Base-by-base conservation (phyloP, 2,113 vertebrate genomes). In the Setophaga kirtlandii region DNA sequence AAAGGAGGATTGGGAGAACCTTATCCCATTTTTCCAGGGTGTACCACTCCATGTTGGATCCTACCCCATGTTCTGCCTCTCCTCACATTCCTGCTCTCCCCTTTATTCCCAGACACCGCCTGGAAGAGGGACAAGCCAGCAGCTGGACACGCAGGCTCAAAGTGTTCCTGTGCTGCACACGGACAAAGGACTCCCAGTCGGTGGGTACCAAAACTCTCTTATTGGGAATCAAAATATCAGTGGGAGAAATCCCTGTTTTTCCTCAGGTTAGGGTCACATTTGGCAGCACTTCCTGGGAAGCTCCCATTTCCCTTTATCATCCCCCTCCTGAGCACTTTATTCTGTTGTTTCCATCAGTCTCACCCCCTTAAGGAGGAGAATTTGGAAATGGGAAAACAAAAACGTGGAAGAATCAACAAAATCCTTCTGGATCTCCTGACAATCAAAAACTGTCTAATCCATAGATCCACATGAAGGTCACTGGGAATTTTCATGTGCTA, bases 71-170 rank as follows among this genome's bases (percentile, higher is more conserved):
- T 69, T 73, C 35, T 91, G 64, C 75, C 59, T 33, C 31, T 37
- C 18, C 59, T 83, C 44, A 83, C 8, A 1, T 59, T 25, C 25
- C 2, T 25, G 1, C 62, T 80, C 15, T 42, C 25, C 67, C 65
- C 35, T 93, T 30, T 33, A 2, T 78, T 73, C 70, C 62, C 63
- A 99, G 99, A 90, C 99, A 99, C 97, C 98, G 99, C 65, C 96
- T 99, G 83, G 99, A 99, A 89, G 99, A 99, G 81, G 99, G 99
- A 21, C 99, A 99, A 90, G 99, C 99, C 97, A 99, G 99, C 98
- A 99, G 99, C 97, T 99, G 99, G 99, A 99, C 99, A 4, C 98
- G 99, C 65, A 98, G 99, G 59, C 98, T 99, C 33, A 99, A 99
- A 59, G 99, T 99, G 90, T 99, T 99, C 89, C 99, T 99, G 76